Conservation (phyloP, 2,797 vertebrate genomes). For the Mallotus villosus region DNA sequence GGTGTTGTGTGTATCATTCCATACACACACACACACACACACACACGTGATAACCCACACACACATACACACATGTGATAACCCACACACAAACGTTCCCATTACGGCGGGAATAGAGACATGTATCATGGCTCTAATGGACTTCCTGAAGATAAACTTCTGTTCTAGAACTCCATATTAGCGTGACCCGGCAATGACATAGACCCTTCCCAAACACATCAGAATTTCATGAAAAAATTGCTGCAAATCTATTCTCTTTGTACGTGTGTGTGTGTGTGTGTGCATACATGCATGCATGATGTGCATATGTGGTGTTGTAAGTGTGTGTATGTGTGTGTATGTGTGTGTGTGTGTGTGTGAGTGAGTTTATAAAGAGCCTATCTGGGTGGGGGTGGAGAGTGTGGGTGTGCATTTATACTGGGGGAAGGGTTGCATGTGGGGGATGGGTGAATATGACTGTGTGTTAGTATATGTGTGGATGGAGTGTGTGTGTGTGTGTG, state of each 20-base stretch:
- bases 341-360: background rate
- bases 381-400: constrained; percentile 1
- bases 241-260: constrained; percentile 27
- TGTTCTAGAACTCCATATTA: constrained; percentile 70
- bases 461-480: background rate
- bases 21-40: background rate
- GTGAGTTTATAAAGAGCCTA: background rate
- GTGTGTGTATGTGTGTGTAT: too few species aligned
- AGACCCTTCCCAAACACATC: constrained; percentile 64
- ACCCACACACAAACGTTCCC: background rate
- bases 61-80: background rate
- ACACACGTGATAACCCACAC: background rate
- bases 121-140: background rate
- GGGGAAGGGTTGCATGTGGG: constrained; percentile 5
- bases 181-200: constrained; percentile 60
- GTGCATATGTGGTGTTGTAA: background rate
- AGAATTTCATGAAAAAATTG: constrained; percentile 52
- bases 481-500: background rate
- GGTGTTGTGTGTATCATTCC: background rate
- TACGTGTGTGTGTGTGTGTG: constrained; percentile 14
- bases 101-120: background rate
- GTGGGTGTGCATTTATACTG: constrained; percentile 1
- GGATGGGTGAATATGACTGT: constrained; percentile 12
- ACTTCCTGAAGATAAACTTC: constrained; percentile 42
- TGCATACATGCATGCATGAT: constrained; percentile 1